phyloP scores from a whole-genome alignment of 2,888 invertebrate genomes.

The Hirudinaria manillensis region DNA sequence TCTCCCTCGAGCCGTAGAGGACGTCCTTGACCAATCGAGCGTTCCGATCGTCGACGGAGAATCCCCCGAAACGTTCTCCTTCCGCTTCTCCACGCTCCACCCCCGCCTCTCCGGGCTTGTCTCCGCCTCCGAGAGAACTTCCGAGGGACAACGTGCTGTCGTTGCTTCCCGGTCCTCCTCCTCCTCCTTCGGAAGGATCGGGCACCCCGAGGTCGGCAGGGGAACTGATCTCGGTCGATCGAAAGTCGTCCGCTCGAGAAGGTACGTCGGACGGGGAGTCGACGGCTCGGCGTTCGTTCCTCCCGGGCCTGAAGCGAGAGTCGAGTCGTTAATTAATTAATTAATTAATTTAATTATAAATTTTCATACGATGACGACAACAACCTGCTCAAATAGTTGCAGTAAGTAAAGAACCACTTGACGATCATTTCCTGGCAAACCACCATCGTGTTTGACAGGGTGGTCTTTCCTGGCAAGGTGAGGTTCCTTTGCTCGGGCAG shows the following conservation, averaged over 20 bases:
- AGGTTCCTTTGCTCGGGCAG: slow-evolving; percentile 23
- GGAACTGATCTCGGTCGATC: neutral
- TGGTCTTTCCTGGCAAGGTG: neutral
- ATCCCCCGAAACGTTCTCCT: slow-evolving; percentile 56
- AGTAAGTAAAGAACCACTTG: slow-evolving; percentile 72
- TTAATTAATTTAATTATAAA: neutral
- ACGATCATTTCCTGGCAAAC: slow-evolving; percentile 76
- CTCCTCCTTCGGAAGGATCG: slow-evolving; percentile 27
- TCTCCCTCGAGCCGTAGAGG: slow-evolving; percentile 76
- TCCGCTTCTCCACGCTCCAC: neutral
- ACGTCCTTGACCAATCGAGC: slow-evolving; percentile 73
- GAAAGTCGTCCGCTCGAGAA: neutral
- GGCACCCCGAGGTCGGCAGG: slow-evolving; percentile 25
- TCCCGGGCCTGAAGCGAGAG: neutral
- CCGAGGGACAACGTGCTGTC: slow-evolving; percentile 46
- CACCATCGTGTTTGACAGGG: slow-evolving; percentile 50
- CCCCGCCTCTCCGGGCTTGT: neutral
- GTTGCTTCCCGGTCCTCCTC: slow-evolving; percentile 44
- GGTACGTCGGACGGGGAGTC: neutral
- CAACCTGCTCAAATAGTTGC: slow-evolving; percentile 1
- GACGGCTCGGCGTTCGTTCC: neutral
- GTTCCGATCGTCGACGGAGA: slow-evolving; percentile 61
- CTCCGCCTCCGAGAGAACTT: slow-evolving; percentile 37
- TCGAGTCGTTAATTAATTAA: neutral
- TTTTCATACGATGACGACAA: neutral